These are phyloP conservation scores for Sycophila texana DNA, from an alignment of 2,888 invertebrate genomes.

Conservation along the genomic window DNA sequence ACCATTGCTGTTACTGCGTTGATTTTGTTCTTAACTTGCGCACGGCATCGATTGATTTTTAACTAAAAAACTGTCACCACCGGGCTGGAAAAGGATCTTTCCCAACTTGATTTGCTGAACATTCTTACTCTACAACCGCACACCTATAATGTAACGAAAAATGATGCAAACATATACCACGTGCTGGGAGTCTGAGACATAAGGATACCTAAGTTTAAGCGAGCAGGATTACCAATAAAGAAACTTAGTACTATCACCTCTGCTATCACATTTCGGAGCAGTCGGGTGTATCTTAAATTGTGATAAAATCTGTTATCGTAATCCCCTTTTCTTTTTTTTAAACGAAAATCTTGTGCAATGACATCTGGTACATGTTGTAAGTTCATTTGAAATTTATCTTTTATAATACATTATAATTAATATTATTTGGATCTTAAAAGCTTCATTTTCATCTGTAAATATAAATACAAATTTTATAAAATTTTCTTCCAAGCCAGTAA, in stretches of 20 bases:
- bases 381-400: no score
- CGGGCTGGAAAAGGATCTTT: neutral
- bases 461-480: no score
- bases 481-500: no score
- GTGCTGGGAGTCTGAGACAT: conserved; percentile 30
- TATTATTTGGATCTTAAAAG: no score
- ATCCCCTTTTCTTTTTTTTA: no score
- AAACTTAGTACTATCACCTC: neutral
- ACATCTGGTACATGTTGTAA: no score
- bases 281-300: neutral
- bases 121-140: neutral
- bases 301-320: no score
- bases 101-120: conserved; percentile 20
- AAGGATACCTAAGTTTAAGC: neutral
- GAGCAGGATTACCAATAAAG: conserved; percentile 4
- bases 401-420: no score
- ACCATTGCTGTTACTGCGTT: neutral
- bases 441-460: no score
- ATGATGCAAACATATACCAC: conserved; percentile 33
- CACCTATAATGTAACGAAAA: conserved; percentile 16
- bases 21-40: neutral
- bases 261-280: neutral
- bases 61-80: neutral
- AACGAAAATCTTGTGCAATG: no score
- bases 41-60: neutral